phyloP scores from a whole-genome alignment of 1,140 invertebrate genomes.

The Zaprionus nigranus region DNA sequence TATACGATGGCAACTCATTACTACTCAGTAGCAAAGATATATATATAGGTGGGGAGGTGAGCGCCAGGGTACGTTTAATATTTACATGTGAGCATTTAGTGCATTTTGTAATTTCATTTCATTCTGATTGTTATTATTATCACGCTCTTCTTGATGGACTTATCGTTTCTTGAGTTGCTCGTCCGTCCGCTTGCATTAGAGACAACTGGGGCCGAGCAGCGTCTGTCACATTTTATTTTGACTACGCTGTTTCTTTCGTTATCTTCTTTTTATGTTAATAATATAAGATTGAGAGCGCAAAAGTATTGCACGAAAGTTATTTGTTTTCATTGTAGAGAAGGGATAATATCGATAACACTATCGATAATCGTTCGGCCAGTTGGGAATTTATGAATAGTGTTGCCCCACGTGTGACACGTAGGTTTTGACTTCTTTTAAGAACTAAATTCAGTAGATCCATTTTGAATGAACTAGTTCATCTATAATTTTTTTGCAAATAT shows the following conservation, averaged over 20 bases:
- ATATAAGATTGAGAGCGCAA: slow-evolving; percentile 21
- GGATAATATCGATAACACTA: slow-evolving; percentile 20
- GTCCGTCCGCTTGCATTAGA: slow-evolving; percentile 24
- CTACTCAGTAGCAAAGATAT: slow-evolving; percentile 15
- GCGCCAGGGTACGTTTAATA: slow-evolving; percentile 27
- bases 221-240: slow-evolving; percentile 35
- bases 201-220: slow-evolving; percentile 38
- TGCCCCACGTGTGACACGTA: too few species aligned
- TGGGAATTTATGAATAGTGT: too few species aligned
- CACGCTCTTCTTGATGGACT: not conserved
- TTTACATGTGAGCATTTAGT: slow-evolving; percentile 24
- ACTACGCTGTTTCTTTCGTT: slow-evolving; percentile 22
- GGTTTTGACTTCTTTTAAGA: too few species aligned
- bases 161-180: slow-evolving; percentile 20
- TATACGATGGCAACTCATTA: slow-evolving; percentile 37
- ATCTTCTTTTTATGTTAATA: slow-evolving; percentile 39
- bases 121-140: slow-evolving; percentile 14
- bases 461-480: too few species aligned
- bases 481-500: too few species aligned
- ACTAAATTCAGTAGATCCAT: too few species aligned
- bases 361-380: not conserved
- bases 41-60: not conserved
- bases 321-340: slow-evolving; percentile 39
- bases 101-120: slow-evolving; percentile 11
- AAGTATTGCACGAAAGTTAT: slow-evolving; percentile 30